A percentile compares a stretch with the other conserved stretches of the same genome.
phyloP scores from a whole-genome alignment of 2,797 vertebrate species.

The Aeoliscus strigatus region DNA sequence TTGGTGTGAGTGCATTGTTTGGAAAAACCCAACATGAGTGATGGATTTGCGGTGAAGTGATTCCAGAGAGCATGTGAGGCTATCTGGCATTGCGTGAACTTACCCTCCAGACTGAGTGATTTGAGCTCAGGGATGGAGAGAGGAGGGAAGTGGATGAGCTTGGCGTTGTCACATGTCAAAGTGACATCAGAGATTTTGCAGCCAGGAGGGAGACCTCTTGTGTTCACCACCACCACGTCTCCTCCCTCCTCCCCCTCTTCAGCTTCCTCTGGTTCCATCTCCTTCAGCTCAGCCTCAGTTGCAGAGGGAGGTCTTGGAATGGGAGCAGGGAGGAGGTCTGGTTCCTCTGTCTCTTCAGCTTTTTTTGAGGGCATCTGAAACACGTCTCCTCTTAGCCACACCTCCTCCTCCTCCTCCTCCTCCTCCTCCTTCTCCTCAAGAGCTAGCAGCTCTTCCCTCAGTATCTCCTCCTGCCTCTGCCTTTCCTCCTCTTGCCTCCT shows the following conservation, averaged over 20 bases:
- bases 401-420: constrained; percentile 48
- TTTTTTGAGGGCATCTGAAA: constrained; percentile 67
- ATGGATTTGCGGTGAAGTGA: background rate
- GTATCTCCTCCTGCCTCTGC: constrained; percentile 66
- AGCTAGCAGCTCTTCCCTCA: constrained; percentile 40
- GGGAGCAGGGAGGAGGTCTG: constrained; percentile 35
- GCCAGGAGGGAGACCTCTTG: constrained; percentile 74
- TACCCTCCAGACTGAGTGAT: constrained; percentile 87
- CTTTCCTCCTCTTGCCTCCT: constrained; percentile 59
- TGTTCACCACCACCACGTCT: constrained; percentile 8
- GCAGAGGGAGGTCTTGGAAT: constrained; percentile 45
- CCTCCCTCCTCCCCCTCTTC: constrained; percentile 19
- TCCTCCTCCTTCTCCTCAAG: constrained; percentile 25
- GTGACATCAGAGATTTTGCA: constrained; percentile 83
- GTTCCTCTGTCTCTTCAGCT: constrained; percentile 36
- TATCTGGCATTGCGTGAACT: constrained; percentile 38
- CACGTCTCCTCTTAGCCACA: constrained; percentile 76
- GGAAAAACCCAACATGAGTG: background rate
- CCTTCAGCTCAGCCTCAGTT: constrained; percentile 16
- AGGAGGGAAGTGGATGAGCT: constrained; percentile 82
- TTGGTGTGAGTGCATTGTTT: no score
- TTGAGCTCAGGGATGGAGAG: constrained; percentile 83
- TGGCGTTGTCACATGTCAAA: constrained; percentile 81
- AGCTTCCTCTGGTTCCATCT: constrained; percentile 9
- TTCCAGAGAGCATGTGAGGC: background rate